A percentile compares a stretch with the other conserved stretches of the same genome.
phyloP scores from a whole-genome alignment of 2,888 invertebrate genomes.

The Macrosiphum euphorbiae region DNA sequence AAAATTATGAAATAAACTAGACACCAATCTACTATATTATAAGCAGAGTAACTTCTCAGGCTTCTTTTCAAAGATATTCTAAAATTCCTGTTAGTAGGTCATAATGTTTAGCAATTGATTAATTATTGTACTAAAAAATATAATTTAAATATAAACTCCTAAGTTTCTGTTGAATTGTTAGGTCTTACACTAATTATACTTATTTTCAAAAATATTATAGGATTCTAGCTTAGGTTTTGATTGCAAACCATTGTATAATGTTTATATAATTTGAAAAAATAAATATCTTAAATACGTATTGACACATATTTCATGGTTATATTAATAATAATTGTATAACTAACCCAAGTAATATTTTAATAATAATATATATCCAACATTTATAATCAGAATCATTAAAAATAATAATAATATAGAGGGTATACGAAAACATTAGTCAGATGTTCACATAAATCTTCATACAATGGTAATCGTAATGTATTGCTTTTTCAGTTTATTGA shows the following conservation, averaged over 20 bases:
- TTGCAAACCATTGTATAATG: neutral
- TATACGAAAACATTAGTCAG: neutral
- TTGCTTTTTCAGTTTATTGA: constrained; percentile 2
- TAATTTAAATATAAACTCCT: neutral
- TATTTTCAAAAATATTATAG: neutral
- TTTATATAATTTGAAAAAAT: neutral
- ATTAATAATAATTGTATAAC: neutral
- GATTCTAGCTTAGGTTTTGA: neutral
- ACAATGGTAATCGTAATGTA: neutral
- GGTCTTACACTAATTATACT: neutral
- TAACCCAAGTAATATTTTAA: neutral
- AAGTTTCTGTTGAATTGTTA: neutral
- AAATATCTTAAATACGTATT: neutral
- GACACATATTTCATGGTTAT: neutral
- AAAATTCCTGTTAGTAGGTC: neutral
- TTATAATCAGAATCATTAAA: constrained; percentile 8
- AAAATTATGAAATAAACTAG: too few relatives aligned
- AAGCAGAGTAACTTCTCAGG: neutral
- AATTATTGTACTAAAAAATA: neutral
- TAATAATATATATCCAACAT: neutral
- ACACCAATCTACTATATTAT: too few relatives aligned
- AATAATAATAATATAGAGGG: constrained; percentile 11
- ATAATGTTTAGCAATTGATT: too few relatives aligned
- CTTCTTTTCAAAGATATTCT: neutral
- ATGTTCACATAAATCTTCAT: constrained; percentile 23